Conservation (phyloP, 2,888 invertebrate genomes). For the Dicycla oo region DNA sequence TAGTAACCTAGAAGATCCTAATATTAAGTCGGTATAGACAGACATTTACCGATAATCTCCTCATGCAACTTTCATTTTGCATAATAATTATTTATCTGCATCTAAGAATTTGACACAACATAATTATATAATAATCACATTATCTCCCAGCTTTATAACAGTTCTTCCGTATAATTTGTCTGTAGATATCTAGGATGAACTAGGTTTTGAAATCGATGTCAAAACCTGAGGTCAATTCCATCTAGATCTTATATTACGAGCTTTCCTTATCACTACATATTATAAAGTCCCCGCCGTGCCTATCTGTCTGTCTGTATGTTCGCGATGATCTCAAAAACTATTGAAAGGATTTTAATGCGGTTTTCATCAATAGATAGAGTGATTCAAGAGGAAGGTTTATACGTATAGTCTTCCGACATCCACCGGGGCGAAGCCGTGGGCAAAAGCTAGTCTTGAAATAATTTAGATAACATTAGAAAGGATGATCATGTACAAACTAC, state of each 20-base stretch:
- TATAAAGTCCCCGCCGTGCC: no score
- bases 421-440: no score
- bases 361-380: no score
- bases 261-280: slow-evolving; percentile 15
- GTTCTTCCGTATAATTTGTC: slow-evolving; percentile 40
- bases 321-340: no score
- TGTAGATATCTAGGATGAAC: slow-evolving; percentile 46
- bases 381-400: no score
- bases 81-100: slow-evolving; percentile 22
- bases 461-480: background rate
- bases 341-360: no score
- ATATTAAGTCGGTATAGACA: slow-evolving; percentile 2
- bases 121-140: slow-evolving; percentile 47
- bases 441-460: no score
- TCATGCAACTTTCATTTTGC: slow-evolving; percentile 45
- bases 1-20: background rate
- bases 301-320: no score
- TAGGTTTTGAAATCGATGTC: slow-evolving; percentile 46
- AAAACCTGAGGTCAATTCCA: slow-evolving; percentile 14
- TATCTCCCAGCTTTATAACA: slow-evolving; percentile 29
- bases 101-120: slow-evolving; percentile 25
- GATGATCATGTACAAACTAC: background rate
- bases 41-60: slow-evolving; percentile 8
- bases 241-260: slow-evolving; percentile 19
- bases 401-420: no score